Evolutionary conservation across 1,140 invertebrate species (phyloP).

Genomic region (Drosophila dunni): DNA sequence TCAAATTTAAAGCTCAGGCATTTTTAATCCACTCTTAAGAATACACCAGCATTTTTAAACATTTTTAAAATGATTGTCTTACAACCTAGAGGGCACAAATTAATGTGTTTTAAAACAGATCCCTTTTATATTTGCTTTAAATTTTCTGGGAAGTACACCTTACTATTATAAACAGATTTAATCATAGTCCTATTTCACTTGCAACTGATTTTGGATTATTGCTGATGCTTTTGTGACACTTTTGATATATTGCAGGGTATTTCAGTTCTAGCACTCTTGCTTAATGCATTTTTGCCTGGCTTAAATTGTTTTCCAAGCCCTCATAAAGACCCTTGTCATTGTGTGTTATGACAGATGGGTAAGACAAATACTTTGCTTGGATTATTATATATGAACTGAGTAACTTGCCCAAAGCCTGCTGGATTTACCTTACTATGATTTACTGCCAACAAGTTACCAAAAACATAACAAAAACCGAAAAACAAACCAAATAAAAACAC

Average conservation of each 20-base stretch:
- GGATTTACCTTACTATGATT: slow-evolving; percentile 43
- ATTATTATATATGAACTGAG: slow-evolving; percentile 12
- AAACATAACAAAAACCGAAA: slow-evolving; percentile 11
- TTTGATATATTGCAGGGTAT: slow-evolving; percentile 5
- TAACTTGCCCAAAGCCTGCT: slow-evolving; percentile 9
- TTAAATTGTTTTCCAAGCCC: slow-evolving; percentile 24
- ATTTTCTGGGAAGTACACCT: too few relatives aligned
- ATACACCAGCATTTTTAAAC: background rate
- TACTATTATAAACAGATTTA: too few relatives aligned
- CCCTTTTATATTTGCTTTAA: too few relatives aligned
- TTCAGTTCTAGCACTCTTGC: background rate
- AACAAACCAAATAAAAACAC: too few relatives aligned
- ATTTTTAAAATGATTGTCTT: too few relatives aligned
- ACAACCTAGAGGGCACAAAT: too few relatives aligned
- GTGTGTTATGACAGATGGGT: slow-evolving; percentile 22
- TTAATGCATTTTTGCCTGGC: background rate
- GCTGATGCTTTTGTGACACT: background rate
- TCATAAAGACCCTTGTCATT: slow-evolving; percentile 24
- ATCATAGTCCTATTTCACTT: too few relatives aligned
- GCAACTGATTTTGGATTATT: too few relatives aligned
- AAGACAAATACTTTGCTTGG: slow-evolving; percentile 3
- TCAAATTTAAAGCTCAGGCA: slow-evolving; percentile 25
- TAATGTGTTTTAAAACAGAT: too few relatives aligned
- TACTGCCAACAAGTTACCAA: slow-evolving; percentile 16
- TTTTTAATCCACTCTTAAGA: slow-evolving; percentile 6